Evolutionary conservation across 2,113 vertebrate genomes (phyloP).

Genomic region (Cyrtonyx montezumae): DNA sequence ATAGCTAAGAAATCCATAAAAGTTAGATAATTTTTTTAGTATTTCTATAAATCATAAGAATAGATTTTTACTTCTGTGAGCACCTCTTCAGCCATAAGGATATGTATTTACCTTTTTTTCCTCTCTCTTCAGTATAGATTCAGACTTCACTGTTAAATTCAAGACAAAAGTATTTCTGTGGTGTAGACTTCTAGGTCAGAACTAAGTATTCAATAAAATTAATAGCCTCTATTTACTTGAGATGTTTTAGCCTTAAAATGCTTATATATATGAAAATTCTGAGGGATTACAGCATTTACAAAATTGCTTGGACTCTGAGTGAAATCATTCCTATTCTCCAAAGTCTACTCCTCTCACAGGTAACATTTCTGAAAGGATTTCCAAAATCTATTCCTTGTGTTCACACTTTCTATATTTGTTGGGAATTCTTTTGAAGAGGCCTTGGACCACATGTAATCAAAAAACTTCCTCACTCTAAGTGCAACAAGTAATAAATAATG

Average conservation of each 20-base stretch:
- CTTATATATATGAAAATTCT: not conserved
- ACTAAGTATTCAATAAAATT: not conserved
- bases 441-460: not conserved
- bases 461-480: not conserved
- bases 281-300: not conserved
- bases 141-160: slow-evolving; percentile 27
- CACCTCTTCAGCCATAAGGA: not conserved
- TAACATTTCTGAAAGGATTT: not conserved
- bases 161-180: slow-evolving; percentile 14
- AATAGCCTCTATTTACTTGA: slow-evolving; percentile 7
- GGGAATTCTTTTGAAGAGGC: not conserved
- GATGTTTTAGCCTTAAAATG: not conserved
- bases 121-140: slow-evolving; percentile 5
- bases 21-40: not conserved
- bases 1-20: not conserved
- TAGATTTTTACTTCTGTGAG: not conserved
- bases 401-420: not conserved
- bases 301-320: not conserved
- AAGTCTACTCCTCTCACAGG: not conserved
- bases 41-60: not conserved
- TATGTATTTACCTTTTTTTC: not conserved
- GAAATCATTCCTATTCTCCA: not conserved
- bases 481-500: not conserved
- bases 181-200: not conserved
- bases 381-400: not conserved